Percentiles rank a stretch among this genome's conserved stretches.
Conservation (phyloP, 2,797 vertebrate species). For the Acanthurus leucopareius region DNA sequence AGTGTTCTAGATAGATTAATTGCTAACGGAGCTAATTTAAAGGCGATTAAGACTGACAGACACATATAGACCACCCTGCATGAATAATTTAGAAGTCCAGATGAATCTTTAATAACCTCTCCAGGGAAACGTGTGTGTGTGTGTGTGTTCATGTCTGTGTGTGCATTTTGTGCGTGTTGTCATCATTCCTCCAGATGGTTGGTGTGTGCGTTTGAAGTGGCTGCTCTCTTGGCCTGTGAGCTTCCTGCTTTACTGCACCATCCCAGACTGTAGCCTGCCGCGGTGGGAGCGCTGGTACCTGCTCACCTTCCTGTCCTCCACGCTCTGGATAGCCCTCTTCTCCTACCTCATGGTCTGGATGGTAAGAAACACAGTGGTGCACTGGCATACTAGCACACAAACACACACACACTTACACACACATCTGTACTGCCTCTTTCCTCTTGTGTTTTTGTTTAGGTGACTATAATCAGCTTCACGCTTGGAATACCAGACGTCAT, state of each 20-base stretch:
- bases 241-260: conserved; percentile 82
- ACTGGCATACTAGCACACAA: background rate
- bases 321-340: conserved; percentile 89
- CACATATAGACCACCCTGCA: conserved; percentile 21
- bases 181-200: conserved; percentile 68
- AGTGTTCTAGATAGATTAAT: conserved; percentile 4
- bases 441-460: conserved; percentile 67
- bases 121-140: conserved; percentile 12
- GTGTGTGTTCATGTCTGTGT: background rate
- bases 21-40: conserved; percentile 48
- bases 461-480: conserved; percentile 88
- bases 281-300: conserved; percentile 88
- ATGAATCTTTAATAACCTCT: conserved; percentile 46
- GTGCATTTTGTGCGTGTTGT: background rate
- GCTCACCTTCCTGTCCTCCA: conserved; percentile 85
- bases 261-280: conserved; percentile 85
- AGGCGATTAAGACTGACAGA: conserved; percentile 6
- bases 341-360: conserved; percentile 93
- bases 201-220: conserved; percentile 80
- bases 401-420: fast-evolving
- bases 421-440: background rate
- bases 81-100: conserved; percentile 53
- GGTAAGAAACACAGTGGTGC: conserved; percentile 73
- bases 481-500: conserved; percentile 89
- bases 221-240: conserved; percentile 86